Evolutionary conservation across 2,797 vertebrate genomes (phyloP), one percentile per base, ranked within the genome.

Genomic region (Rallus crepitans): DNA sequence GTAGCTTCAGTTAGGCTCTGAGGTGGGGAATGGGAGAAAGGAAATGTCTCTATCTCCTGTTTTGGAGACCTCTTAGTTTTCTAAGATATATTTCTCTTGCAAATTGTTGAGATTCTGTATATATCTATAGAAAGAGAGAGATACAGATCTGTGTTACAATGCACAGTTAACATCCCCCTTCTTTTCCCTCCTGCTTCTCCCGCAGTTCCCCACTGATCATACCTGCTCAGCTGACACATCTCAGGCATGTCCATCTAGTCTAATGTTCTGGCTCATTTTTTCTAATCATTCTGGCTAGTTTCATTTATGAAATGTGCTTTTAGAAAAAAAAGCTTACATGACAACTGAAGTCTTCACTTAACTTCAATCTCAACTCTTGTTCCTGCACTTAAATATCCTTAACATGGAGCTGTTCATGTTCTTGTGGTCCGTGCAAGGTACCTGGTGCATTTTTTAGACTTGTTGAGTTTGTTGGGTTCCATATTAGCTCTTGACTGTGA

Each of bases 131-230:
- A 68, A 52, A 39, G 1, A 42, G 7, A 28, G 9, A 77, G 23
- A 16, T 23, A 1, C 7, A 21, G 11, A 15, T 75, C 35, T 50
- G 7, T 28, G 27, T 40, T 83, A 4, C 0, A 11, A 2, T 8
- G 20, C 14, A 11, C 28, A 4, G 35, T 45, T 11, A 37, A 6
- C 27, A 24, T 63, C 84, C 15, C 8, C 9, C 37, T 90, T 80
- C 23, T 75, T 17, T 53, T 84, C 12, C 15, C 25, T 89, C 15
- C 12, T 63, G 11, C 42, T 84, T 31, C 15, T 78, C 31, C 20
- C 11, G 4, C 9, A 9, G 0, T 40, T 76, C 48, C 57, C 25
- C 40, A 3, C 31, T 59, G 19, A 19, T 23, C 23, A 39, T 63
- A 14, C 23, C 4, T 12, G 8, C 33, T 52, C 33, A 64, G 40